Conservation (phyloP, 35 echinoderm and acorn worm species). For the Eucidaris tribuloides region DNA sequence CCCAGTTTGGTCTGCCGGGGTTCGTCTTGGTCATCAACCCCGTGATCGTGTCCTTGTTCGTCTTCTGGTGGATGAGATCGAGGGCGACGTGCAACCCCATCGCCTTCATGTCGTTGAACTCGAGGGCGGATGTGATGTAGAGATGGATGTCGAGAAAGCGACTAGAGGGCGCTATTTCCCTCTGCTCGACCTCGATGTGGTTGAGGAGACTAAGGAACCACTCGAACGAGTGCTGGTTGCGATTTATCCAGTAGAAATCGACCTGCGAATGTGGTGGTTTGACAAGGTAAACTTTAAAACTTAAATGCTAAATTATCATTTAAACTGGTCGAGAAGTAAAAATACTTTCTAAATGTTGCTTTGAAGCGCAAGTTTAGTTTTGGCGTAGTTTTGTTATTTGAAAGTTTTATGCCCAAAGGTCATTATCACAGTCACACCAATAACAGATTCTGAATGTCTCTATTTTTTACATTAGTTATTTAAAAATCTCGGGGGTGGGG, state of each 20-base stretch:
- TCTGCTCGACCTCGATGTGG: slow-evolving; percentile 77
- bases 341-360: too few relatives aligned
- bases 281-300: background rate
- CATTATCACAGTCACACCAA: too few relatives aligned
- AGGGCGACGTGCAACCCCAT: slow-evolving; percentile 82
- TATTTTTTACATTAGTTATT: too few relatives aligned
- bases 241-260: slow-evolving; percentile 90
- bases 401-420: too few relatives aligned
- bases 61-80: slow-evolving; percentile 78
- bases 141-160: slow-evolving; percentile 76
- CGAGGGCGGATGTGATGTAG: slow-evolving; percentile 90
- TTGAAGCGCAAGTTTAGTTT: too few relatives aligned
- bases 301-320: background rate
- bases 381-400: too few relatives aligned
- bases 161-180: slow-evolving; percentile 55
- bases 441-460: too few relatives aligned
- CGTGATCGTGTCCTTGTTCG: slow-evolving; percentile 71
- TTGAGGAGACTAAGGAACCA: slow-evolving; percentile 89
- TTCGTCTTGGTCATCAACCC: slow-evolving; percentile 88
- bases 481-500: too few relatives aligned
- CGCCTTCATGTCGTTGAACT: slow-evolving; percentile 73
- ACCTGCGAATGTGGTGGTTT: slow-evolving; percentile 44
- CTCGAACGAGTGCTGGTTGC: slow-evolving; percentile 85
- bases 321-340: too few relatives aligned
- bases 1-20: slow-evolving; percentile 81